Evolutionary conservation across 2,888 invertebrate genomes (phyloP), one percentile per base, ranked within the genome.

Genomic region (Sylvicola cinctus): DNA sequence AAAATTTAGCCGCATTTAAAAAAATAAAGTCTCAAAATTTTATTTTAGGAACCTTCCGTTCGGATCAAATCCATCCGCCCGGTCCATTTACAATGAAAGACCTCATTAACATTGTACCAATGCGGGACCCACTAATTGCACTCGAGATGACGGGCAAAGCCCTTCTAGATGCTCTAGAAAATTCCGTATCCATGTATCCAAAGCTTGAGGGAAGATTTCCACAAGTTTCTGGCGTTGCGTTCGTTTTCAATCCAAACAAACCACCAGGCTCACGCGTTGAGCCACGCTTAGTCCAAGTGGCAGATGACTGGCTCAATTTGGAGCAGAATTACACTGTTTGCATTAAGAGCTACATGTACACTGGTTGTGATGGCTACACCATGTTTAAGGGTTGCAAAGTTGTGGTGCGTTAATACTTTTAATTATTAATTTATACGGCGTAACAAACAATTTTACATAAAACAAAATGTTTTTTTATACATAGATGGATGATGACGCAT

Each of bases 141-240:
- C 57, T 90, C 7, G 70, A 73, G 46, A 70, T 77, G 0, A 67
- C 68, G 20, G 88, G 87, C 0, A 57, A 65, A 29, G 66, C 68
- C 38, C 50, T 88, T 13, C 54, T 81, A 42, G 63, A 68, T 36
- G 74, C 75, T 0, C 50, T 90, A 35, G 90, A 90, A 55, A 90
- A 90, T 50, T 68, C 79, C 0, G 87, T 90, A 16, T 72, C 70
- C 40, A 74, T 78, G 50, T 88, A 81, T 54, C 90, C 90, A 0
- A 79, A 77, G 46, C 56, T 87, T 16, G 88, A 88, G 53, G 88
- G 88, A 1, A 56, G 88, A 42, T 90, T 90, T 51, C 84, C 85
- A 0, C 87, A 87, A 62, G 69, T 69, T 26, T 74, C 84, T 0
- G 81, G 81, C 3, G 54, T 79, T 4, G 70, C 71, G 35, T 81